A percentile compares a stretch with the other conserved stretches of the same genome.
phyloP scores from a whole-genome alignment of 2,113 vertebrate genomes.

The Eulemur rufifrons region DNA sequence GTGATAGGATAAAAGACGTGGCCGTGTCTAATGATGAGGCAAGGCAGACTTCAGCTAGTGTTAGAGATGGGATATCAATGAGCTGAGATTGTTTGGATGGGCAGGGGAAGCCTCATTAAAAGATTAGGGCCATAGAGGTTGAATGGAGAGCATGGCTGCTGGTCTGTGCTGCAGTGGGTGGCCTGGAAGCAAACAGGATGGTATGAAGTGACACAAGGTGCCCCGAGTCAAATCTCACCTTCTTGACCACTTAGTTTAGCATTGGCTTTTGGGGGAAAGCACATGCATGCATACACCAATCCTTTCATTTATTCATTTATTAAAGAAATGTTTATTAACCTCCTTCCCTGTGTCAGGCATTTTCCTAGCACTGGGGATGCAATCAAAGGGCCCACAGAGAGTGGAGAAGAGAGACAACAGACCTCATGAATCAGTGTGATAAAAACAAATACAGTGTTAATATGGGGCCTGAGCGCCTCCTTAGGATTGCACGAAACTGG shows the following conservation, averaged over 20 bases:
- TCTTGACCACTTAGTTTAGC: background rate
- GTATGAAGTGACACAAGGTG: accelerated
- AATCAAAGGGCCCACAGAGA: background rate
- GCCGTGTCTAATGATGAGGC: background rate
- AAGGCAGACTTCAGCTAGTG: background rate
- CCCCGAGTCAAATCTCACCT: background rate
- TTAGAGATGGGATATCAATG: background rate
- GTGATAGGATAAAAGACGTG: background rate
- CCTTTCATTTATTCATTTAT: background rate
- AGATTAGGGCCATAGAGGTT: background rate
- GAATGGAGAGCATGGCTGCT: background rate
- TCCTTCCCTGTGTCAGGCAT: background rate
- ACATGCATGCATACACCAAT: background rate
- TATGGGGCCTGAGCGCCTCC: too few relatives aligned
- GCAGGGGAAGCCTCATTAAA: background rate
- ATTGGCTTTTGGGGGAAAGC: background rate
- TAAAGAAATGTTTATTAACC: background rate
- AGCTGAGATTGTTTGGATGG: background rate
- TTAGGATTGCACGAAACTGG: background rate
- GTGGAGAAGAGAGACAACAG: background rate
- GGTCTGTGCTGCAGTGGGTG: background rate
- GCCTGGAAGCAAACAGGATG: background rate
- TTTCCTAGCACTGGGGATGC: background rate
- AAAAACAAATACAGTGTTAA: background rate
- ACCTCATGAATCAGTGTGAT: too few relatives aligned